A percentile compares a stretch with the other conserved stretches of the same genome.
Conservation (phyloP, 2,797 vertebrate genomes). For the Sebastolobus altivelis region DNA sequence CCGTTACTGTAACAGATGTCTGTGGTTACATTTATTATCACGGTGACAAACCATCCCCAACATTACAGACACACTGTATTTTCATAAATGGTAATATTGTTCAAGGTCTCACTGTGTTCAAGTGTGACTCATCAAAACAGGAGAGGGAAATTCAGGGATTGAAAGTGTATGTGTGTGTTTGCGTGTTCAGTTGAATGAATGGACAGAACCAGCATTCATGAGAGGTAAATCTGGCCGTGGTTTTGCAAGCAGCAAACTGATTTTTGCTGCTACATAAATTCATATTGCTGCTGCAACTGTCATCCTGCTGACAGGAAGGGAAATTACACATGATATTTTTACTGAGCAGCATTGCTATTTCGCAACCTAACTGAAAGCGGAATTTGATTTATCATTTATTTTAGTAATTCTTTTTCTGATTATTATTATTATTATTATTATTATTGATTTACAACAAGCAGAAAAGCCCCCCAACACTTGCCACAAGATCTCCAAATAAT, state of each 20-base stretch:
- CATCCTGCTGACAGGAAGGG: not conserved
- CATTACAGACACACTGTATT: not conserved
- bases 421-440: not conserved
- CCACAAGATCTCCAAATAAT: not conserved
- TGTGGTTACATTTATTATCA: not conserved
- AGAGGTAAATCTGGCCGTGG: slow-evolving; percentile 28
- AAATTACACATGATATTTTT: not conserved
- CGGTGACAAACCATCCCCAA: not conserved
- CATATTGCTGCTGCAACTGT: not conserved
- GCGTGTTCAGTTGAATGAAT: slow-evolving; percentile 24
- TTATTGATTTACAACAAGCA: not conserved
- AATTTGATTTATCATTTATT: not conserved
- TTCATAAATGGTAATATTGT: not conserved
- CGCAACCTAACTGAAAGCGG: not conserved
- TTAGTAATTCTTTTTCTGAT: too few relatives aligned
- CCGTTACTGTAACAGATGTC: not conserved
- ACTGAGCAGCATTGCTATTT: not conserved
- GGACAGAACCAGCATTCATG: slow-evolving; percentile 51
- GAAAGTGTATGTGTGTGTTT: not conserved
- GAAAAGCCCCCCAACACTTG: not conserved
- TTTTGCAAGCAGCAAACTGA: not conserved
- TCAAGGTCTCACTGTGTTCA: not conserved
- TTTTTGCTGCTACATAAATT: slow-evolving; percentile 18
- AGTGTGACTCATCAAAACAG: slow-evolving; percentile 11
- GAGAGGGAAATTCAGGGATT: not conserved